Evolutionary conservation across 2,113 vertebrate species (phyloP), one percentile per base, ranked within the genome.

Genomic region (Erinaceus europaeus): DNA sequence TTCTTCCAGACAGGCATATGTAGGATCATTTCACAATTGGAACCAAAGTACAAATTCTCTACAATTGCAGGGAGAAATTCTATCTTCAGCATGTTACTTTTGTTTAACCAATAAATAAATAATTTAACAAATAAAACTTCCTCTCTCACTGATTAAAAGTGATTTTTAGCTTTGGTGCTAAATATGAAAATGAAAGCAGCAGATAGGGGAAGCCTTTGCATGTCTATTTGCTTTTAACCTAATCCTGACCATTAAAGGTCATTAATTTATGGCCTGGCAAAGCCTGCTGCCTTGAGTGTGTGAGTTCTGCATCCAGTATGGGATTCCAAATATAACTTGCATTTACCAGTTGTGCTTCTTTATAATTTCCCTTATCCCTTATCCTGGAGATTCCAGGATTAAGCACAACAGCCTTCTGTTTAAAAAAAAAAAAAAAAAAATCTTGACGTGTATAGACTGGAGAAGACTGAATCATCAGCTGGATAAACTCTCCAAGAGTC

Each of bases 11-110:
- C 89, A 85, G 21, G 0, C 27, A 29, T 0, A 0, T 1, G 2
- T 23, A 72, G 36, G 42, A 67, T 88, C 92, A 77, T 73, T 91
- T 36, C 83, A 76, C 25, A 90, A 32, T 55, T 13, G 81, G 55
- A 32, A 84, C 40, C 87, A 84, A 93, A 96, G 94, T 78, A 94
- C 79, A 23, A 42, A 36, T 77, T 94, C 90, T 92, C 88, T 36
- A n/a, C 64, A 62, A 34, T 65, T 53, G 81, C 72, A 64, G 77
- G 38, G 84, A n/a, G 71, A 76, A 83, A 72, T 68, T 85, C 73
- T 82, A 25, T 78, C 55, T 64, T 46, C 17, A 57, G 77, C 36
- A n/a, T 78, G 84, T 76, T 92, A 68, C 76, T 89, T 62, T 92
- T 92, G 88, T 86, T n/a, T n/a, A n/a, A n/a, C n/a, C n/a, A n/a